These are phyloP conservation scores for Mugil cephalus DNA, from an alignment of 2,113 vertebrate genomes.

Conservation along the genomic window DNA sequence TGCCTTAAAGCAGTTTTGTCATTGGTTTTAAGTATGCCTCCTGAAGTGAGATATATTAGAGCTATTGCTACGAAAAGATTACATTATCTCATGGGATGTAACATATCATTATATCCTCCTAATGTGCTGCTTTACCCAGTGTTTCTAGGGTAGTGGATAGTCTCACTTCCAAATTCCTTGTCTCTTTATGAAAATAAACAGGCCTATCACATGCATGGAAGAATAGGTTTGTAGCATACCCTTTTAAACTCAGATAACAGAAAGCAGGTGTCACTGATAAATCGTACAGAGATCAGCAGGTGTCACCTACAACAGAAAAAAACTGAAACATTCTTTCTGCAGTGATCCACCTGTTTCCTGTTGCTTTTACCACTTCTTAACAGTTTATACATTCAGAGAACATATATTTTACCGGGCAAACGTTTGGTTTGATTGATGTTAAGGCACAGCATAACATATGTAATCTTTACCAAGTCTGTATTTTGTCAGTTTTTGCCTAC, in stretches of 20 bases:
- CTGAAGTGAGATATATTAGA: not conserved
- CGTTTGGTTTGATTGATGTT: conserved; percentile 20
- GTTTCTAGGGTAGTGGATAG: not conserved
- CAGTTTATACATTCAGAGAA: conserved; percentile 15
- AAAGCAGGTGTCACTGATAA: not conserved
- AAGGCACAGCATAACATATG: conserved; percentile 7
- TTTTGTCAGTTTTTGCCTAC: not conserved
- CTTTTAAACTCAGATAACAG: conserved; percentile 6
- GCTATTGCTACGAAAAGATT: not conserved
- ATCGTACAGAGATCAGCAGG: conserved; percentile 29
- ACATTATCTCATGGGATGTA: not conserved
- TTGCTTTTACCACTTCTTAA: conserved; percentile 29
- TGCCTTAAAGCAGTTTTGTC: not conserved
- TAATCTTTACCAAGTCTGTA: not conserved
- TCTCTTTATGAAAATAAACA: not conserved
- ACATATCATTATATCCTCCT: not conserved
- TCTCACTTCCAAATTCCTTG: not conserved
- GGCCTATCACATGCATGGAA: no score
- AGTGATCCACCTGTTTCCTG: conserved; percentile 70
- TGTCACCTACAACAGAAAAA: conserved; percentile 13
- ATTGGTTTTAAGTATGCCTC: not conserved
- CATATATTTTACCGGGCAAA: conserved; percentile 17
- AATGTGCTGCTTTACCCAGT: not conserved
- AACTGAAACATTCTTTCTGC: not conserved
- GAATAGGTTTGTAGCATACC: not conserved